Evolutionary conservation across 2,797 vertebrate species (phyloP).

Genomic region (Pyrocephalus nanus): DNA sequence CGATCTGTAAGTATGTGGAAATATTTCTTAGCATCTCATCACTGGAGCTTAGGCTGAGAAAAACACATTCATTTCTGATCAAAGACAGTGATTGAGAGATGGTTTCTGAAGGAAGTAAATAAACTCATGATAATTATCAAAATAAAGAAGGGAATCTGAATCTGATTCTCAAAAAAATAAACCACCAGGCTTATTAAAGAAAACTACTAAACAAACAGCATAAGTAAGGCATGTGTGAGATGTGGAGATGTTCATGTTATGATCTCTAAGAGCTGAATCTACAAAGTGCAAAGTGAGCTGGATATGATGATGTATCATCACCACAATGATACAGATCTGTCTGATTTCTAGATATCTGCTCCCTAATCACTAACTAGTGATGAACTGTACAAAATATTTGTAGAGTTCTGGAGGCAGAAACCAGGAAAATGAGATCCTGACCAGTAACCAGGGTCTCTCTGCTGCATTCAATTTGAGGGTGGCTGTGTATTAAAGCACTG

Average conservation of each 20-base stretch:
- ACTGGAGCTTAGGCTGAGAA: not conserved
- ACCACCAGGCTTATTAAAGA: not conserved
- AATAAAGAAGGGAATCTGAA: not conserved
- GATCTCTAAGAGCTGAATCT: too few relatives aligned
- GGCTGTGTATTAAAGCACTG: not conserved
- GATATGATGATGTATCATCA: not conserved
- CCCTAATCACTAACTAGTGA: not conserved
- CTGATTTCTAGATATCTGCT: not conserved
- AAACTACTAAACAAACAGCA: not conserved
- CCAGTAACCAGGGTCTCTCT: not conserved
- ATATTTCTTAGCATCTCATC: not conserved
- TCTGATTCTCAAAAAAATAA: not conserved
- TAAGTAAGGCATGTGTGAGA: not conserved
- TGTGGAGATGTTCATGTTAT: not conserved
- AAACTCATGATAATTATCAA: not conserved
- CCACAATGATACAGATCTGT: not conserved
- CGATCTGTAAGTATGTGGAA: not conserved
- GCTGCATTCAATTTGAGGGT: not conserved
- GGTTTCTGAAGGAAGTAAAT: not conserved
- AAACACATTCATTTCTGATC: not conserved
- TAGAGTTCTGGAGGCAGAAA: not conserved
- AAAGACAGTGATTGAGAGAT: not conserved
- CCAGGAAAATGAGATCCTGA: not conserved
- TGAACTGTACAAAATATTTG: not conserved
- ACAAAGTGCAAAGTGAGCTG: not conserved